phyloP scores from a whole-genome alignment of 2,113 vertebrate genomes.

The Periophthalmus modestus region DNA sequence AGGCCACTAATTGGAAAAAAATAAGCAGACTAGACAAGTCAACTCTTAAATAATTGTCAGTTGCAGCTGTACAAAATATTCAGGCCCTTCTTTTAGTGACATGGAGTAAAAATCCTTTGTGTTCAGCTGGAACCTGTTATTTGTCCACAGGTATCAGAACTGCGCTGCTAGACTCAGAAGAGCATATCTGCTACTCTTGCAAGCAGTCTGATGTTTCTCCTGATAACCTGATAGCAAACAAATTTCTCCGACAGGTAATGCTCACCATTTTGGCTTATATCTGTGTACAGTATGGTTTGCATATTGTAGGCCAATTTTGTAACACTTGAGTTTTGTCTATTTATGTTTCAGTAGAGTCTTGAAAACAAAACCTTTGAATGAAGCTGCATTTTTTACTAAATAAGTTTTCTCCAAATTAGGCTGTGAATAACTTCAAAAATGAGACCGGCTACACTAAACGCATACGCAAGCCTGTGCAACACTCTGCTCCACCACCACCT shows the following conservation, averaged over 20 bases:
- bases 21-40: too few species aligned
- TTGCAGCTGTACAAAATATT: background rate
- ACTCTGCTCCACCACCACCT: constrained; percentile 73
- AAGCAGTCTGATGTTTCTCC: constrained; percentile 97
- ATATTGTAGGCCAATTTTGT: background rate
- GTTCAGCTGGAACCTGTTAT: background rate
- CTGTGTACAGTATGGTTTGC: background rate
- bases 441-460: constrained; percentile 93
- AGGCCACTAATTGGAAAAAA: too few species aligned
- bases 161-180: constrained; percentile 91
- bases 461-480: constrained; percentile 70
- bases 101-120: background rate
- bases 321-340: background rate
- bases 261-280: background rate
- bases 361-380: background rate
- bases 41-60: too few species aligned
- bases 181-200: constrained; percentile 92
- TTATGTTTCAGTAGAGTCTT: background rate
- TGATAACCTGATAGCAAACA: constrained; percentile 95
- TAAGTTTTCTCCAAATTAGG: constrained; percentile 69
- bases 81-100: background rate
- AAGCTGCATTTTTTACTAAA: background rate
- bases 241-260: constrained; percentile 95
- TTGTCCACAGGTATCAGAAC: constrained; percentile 87
- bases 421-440: constrained; percentile 98